These are phyloP conservation scores for Tinamus major DNA, from an alignment of 2,797 vertebrate genomes.

Conservation along the genomic window DNA sequence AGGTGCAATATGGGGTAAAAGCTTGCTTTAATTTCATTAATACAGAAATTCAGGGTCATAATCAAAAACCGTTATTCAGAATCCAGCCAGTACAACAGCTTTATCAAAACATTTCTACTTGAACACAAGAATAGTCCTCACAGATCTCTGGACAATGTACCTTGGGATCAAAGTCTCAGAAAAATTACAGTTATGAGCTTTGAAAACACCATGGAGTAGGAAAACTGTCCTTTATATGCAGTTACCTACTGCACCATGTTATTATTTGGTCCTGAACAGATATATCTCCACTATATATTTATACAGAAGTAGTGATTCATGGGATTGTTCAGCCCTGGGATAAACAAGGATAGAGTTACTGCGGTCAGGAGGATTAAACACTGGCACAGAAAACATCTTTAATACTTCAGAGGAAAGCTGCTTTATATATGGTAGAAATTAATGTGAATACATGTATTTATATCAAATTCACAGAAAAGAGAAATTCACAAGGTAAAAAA, in stretches of 20 bases:
- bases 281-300: not conserved
- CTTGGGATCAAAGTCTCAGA: not conserved
- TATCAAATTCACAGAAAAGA: not conserved
- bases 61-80: not conserved
- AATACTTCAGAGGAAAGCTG: not conserved
- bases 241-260: not conserved
- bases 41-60: not conserved
- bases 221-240: not conserved
- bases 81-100: not conserved
- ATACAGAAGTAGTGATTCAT: not conserved
- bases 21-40: not conserved
- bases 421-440: not conserved
- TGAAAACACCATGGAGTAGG: not conserved
- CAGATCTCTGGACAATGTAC: not conserved
- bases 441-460: not conserved
- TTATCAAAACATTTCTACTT: not conserved
- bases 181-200: not conserved
- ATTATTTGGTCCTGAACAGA: not conserved
- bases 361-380: not conserved
- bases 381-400: not conserved
- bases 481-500: not conserved
- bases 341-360: not conserved
- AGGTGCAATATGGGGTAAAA: not conserved
- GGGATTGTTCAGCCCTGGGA: not conserved
- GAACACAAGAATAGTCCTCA: not conserved